Percentiles rank a stretch among this genome's conserved stretches.
Conservation (phyloP, 2,888 invertebrate genomes). For the Bugulina stolonifera region DNA sequence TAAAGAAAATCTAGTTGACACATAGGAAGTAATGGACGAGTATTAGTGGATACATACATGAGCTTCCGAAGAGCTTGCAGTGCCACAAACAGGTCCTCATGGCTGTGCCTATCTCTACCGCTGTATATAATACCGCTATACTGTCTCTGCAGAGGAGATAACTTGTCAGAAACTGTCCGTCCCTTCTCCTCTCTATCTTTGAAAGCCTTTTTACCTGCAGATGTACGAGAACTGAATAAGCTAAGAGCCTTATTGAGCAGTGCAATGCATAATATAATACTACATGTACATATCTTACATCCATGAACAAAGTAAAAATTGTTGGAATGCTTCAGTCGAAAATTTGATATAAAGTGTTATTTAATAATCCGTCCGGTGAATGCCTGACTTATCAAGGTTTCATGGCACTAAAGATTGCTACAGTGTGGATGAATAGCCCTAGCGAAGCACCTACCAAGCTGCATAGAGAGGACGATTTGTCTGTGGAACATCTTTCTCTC, state of each 20-base stretch:
- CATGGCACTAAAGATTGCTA: neutral
- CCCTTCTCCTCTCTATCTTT: conserved; percentile 19
- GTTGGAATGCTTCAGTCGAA: too few species aligned
- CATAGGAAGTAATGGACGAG: too few species aligned
- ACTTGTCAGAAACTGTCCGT: neutral
- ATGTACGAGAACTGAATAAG: too few species aligned
- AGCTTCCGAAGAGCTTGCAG: neutral
- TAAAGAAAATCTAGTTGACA: too few species aligned
- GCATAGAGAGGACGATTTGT: neutral
- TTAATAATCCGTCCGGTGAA: too few species aligned
- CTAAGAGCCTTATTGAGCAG: too few species aligned
- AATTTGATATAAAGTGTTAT: too few species aligned
- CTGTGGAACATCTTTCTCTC: conserved; percentile 24
- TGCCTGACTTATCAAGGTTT: too few species aligned
- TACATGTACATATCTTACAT: too few species aligned
- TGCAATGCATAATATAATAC: too few species aligned
- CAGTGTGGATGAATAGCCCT: neutral
- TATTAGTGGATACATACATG: too few species aligned
- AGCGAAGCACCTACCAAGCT: neutral
- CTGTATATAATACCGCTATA: neutral
- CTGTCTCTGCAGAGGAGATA: neutral
- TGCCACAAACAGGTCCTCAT: neutral
- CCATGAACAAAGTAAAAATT: too few species aligned
- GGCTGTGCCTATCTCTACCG: neutral
- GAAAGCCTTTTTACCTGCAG: conserved; percentile 6